Percentiles rank a stretch among this genome's conserved stretches.
Conservation (phyloP, 2,888 invertebrate species). For the Glyphotaelius pellucidus region DNA sequence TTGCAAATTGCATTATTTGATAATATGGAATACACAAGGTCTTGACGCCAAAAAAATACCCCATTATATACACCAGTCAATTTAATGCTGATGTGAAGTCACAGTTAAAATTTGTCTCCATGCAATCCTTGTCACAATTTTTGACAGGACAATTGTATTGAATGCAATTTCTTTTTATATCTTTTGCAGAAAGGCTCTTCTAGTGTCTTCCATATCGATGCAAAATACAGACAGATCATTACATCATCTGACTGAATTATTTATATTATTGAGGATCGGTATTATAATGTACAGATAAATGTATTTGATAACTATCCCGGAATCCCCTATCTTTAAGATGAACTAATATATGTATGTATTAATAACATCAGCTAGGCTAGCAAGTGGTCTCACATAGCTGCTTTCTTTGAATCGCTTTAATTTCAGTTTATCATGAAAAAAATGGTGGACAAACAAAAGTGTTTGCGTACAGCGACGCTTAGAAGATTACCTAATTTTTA, state of each 20-base stretch:
- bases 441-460: too few relatives aligned
- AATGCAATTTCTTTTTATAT: neutral
- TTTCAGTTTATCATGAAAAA: too few relatives aligned
- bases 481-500: too few relatives aligned
- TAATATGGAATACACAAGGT: neutral
- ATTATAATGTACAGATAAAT: neutral
- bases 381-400: too few relatives aligned
- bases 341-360: neutral
- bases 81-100: neutral
- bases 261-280: neutral
- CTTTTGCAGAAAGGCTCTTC: neutral
- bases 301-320: neutral
- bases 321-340: neutral
- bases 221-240: neutral
- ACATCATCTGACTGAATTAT: neutral
- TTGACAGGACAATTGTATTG: too few relatives aligned
- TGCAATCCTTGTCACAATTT: too few relatives aligned
- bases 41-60: neutral
- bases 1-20: neutral
- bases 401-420: too few relatives aligned
- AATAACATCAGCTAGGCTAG: neutral
- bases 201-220: neutral
- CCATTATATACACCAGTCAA: neutral
- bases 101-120: too few relatives aligned
- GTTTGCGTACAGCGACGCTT: too few relatives aligned